Conservation (phyloP, 2,888 invertebrate genomes). For the Argyresthia albistria region DNA sequence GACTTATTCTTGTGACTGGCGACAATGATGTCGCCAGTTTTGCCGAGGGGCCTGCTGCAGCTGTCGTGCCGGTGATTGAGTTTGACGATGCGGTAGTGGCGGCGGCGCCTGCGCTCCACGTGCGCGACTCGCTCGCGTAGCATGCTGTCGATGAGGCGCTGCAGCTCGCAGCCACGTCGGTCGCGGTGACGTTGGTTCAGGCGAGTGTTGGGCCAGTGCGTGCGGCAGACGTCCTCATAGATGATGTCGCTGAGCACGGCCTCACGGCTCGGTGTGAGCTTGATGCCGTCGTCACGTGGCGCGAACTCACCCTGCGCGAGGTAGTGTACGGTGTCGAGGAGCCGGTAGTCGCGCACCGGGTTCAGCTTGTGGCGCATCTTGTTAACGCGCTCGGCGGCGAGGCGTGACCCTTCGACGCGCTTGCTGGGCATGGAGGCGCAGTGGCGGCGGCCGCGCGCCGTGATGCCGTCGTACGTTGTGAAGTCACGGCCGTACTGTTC, state of each 20-base stretch:
- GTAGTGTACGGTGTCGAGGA: slow-evolving; percentile 66
- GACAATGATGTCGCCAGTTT: slow-evolving; percentile 62
- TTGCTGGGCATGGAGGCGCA: slow-evolving; percentile 54
- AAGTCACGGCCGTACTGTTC: slow-evolving; percentile 62
- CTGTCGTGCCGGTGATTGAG: slow-evolving; percentile 56
- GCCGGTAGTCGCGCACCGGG: slow-evolving; percentile 56
- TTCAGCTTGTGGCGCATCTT: slow-evolving; percentile 61
- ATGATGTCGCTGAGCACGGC: slow-evolving; percentile 63
- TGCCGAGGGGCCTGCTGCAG: slow-evolving; percentile 47
- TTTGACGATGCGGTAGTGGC: slow-evolving; percentile 62
- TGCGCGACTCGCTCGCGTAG: slow-evolving; percentile 56
- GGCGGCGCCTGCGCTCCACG: slow-evolving; percentile 51
- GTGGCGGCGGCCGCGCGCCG: slow-evolving; percentile 52
- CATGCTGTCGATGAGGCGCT: slow-evolving; percentile 53
- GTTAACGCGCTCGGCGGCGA: slow-evolving; percentile 55
- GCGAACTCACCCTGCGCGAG: slow-evolving; percentile 65
- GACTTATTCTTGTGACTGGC: slow-evolving; percentile 50
- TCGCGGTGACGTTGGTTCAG: slow-evolving; percentile 35
- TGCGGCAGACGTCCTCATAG: slow-evolving; percentile 64
- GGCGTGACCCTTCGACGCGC: slow-evolving; percentile 43
- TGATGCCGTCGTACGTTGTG: slow-evolving; percentile 58
- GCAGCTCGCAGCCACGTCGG: slow-evolving; percentile 43
- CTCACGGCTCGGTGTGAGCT: slow-evolving; percentile 58
- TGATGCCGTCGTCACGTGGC: slow-evolving; percentile 61
- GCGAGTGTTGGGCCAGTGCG: slow-evolving; percentile 59